These are phyloP conservation scores for Drosophila chauvacae DNA, from an alignment of 1,140 invertebrate species.

Conservation along the genomic window DNA sequence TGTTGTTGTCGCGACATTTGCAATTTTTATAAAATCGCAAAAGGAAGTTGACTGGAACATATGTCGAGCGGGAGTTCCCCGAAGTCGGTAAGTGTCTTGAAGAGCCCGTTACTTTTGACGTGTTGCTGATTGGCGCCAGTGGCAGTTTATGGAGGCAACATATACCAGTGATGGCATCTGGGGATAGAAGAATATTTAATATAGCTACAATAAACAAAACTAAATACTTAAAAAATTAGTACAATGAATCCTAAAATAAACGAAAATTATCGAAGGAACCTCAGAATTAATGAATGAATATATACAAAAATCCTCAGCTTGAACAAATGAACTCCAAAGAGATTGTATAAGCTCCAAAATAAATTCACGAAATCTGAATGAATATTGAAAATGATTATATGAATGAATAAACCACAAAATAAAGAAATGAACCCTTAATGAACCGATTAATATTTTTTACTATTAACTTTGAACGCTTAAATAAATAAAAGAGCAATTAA, in stretches of 20 bases:
- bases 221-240: too few relatives aligned
- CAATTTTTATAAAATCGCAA: slow-evolving; percentile 72
- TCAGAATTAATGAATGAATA: neutral
- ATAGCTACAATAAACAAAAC: neutral
- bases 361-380: neutral
- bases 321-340: neutral
- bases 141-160: slow-evolving; percentile 7
- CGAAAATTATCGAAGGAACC: neutral
- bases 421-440: neutral
- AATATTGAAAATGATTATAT: too few relatives aligned
- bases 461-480: too few relatives aligned
- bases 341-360: neutral
- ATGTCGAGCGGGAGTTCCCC: slow-evolving; percentile 47
- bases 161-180: neutral
- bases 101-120: slow-evolving; percentile 62
- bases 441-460: too few relatives aligned
- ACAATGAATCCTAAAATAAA: neutral
- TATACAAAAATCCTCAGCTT: rapidly evolving
- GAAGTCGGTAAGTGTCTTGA: slow-evolving; percentile 36
- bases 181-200: too few relatives aligned
- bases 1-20: slow-evolving; percentile 59
- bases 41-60: slow-evolving; percentile 69
- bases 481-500: too few relatives aligned
- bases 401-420: neutral
- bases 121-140: slow-evolving; percentile 67